Conservation (phyloP, 1,140 invertebrate species). For the Meloidogyne exigua region DNA sequence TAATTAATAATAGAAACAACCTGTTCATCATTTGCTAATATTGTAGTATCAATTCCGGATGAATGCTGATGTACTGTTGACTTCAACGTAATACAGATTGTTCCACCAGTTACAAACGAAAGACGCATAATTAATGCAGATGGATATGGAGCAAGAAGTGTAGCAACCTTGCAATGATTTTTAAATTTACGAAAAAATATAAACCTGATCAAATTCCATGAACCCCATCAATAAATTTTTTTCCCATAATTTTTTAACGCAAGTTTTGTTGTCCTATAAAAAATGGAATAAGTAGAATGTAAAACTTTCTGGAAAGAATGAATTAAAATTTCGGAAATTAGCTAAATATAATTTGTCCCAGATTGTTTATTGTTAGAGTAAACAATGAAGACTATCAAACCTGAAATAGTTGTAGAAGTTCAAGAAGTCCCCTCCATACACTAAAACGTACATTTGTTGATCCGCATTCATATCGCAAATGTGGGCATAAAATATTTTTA, state of each 20-base stretch:
- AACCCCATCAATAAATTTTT: constrained; percentile 58
- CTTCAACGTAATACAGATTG: constrained; percentile 63
- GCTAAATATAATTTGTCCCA: no score
- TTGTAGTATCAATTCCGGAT: background rate
- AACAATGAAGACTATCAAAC: constrained; percentile 20
- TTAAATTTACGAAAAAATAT: constrained; percentile 17
- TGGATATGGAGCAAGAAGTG: constrained; percentile 46
- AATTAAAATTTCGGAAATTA: no score
- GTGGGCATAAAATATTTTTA: constrained; percentile 58
- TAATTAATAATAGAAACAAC: background rate
- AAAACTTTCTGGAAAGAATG: no score
- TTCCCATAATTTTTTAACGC: constrained; percentile 61
- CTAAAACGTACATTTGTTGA: constrained; percentile 61
- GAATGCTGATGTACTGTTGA: constrained; percentile 50
- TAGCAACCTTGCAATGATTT: constrained; percentile 33
- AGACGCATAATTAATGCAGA: constrained; percentile 60
- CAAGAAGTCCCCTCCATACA: constrained; percentile 63
- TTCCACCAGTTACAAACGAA: constrained; percentile 62
- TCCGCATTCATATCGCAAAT: constrained; percentile 62
- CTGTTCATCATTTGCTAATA: background rate
- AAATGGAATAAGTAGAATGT: background rate
- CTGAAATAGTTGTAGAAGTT: constrained; percentile 61
- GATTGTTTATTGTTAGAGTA: constrained; percentile 1
- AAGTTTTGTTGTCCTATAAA: constrained; percentile 53
- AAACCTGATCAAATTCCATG: constrained; percentile 62